These are phyloP conservation scores for Leptodactylus fallax DNA, from an alignment of 2,797 vertebrate genomes.

Conservation along the genomic window DNA sequence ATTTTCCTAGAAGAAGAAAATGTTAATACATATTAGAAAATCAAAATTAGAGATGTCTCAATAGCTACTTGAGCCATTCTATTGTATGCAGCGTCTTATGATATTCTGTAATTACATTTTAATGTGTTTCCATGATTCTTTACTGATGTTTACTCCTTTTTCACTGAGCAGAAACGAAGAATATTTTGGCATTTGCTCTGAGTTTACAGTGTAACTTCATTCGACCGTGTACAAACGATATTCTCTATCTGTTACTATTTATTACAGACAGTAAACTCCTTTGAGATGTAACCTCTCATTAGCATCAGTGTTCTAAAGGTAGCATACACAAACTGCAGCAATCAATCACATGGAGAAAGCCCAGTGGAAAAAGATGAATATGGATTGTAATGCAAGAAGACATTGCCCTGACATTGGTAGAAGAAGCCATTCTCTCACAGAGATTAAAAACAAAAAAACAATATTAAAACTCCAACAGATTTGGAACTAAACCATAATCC, in stretches of 20 bases:
- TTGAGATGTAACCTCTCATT: slow-evolving; percentile 62
- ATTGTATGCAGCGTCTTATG: not conserved
- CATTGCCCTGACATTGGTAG: slow-evolving; percentile 41
- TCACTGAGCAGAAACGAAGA: not conserved
- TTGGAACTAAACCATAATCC: not conserved
- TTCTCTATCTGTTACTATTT: slow-evolving; percentile 63
- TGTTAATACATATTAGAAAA: not conserved
- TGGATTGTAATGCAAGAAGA: slow-evolving; percentile 26
- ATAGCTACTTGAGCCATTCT: not conserved
- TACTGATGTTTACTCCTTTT: not conserved
- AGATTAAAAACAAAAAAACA: not conserved
- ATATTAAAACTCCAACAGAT: slow-evolving; percentile 8
- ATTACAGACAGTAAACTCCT: slow-evolving; percentile 45
- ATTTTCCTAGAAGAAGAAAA: not conserved
- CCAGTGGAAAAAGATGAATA: slow-evolving; percentile 50
- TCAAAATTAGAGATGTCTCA: not conserved
- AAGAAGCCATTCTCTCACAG: slow-evolving; percentile 11
- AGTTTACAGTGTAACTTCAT: not conserved
- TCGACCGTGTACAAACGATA: slow-evolving; percentile 4
- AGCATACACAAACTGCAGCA: slow-evolving; percentile 38
- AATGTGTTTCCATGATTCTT: no score
- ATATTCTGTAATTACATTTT: no score
- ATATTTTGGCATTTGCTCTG: not conserved
- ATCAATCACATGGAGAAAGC: slow-evolving; percentile 45
- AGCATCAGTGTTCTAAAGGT: slow-evolving; percentile 56